These are phyloP conservation scores for Cryptoprocta ferox DNA, from an alignment of 2,797 vertebrate species.

Conservation along the genomic window DNA sequence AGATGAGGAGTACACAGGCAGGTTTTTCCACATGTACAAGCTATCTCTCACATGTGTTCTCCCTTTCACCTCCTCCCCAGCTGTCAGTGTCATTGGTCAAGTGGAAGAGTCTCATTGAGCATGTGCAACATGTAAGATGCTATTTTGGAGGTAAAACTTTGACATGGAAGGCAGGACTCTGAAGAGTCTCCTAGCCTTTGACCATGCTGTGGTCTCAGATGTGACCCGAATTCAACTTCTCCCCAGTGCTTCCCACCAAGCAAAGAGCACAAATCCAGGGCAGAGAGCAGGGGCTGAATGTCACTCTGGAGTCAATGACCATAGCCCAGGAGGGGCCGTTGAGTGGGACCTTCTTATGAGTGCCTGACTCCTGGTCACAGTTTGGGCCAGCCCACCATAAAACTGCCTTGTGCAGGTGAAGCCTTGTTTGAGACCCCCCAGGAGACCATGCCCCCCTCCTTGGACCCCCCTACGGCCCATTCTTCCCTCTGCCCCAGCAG, in stretches of 20 bases:
- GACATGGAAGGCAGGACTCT: background rate
- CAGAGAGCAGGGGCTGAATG: background rate
- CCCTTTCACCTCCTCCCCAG: background rate
- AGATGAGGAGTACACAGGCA: background rate
- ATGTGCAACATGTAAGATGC: background rate
- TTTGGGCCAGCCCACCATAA: background rate
- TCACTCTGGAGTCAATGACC: background rate
- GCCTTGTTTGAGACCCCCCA: background rate
- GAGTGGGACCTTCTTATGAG: background rate
- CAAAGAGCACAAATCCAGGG: background rate
- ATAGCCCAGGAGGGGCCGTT: background rate
- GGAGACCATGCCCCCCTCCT: background rate
- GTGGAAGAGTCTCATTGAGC: background rate
- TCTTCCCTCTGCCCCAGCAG: background rate
- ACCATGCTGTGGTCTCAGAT: background rate
- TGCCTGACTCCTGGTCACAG: background rate
- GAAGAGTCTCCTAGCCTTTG: background rate
- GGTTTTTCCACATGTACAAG: background rate
- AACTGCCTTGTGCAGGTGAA: background rate
- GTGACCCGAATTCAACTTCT: background rate
- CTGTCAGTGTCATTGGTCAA: background rate
- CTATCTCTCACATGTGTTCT: background rate
- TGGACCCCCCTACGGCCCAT: background rate
- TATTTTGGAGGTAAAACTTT: background rate
- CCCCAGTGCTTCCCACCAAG: background rate